phyloP scores from a whole-genome alignment of 2,888 invertebrate species.

The Cerceris rybyensis region DNA sequence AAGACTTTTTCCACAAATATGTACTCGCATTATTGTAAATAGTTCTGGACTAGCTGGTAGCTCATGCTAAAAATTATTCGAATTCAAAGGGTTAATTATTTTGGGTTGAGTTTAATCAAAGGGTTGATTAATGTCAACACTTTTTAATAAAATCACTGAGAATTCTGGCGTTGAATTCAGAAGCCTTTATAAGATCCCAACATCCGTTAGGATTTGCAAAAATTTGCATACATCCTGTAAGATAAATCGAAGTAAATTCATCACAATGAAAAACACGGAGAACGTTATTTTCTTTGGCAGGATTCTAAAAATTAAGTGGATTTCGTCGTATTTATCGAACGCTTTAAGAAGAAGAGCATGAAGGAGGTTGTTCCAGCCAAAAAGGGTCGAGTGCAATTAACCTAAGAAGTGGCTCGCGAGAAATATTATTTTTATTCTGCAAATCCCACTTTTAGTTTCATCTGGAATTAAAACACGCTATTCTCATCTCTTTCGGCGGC shows the following conservation, averaged over 20 bases:
- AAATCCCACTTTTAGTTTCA: conserved; percentile 48
- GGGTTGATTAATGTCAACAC: too few species aligned
- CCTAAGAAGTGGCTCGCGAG: conserved; percentile 39
- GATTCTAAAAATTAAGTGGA: conserved; percentile 16
- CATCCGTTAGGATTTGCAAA: too few species aligned
- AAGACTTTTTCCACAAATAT: too few species aligned
- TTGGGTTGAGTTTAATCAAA: too few species aligned
- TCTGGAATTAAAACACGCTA: conserved; percentile 7
- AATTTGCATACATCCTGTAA: too few species aligned
- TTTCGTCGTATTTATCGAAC: conserved; percentile 30
- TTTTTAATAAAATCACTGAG: too few species aligned
- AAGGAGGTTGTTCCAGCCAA: conserved; percentile 23
- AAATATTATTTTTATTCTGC: conserved; percentile 45
- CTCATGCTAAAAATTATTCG: too few species aligned
- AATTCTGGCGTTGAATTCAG: too few species aligned
- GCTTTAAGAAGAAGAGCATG: conserved; percentile 27
- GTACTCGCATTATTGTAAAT: too few species aligned
- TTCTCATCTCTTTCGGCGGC: not conserved
- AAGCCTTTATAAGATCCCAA: too few species aligned
- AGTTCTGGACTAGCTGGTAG: too few species aligned
- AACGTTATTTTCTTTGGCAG: conserved; percentile 19
- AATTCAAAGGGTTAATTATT: too few species aligned
- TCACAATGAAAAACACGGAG: not conserved
- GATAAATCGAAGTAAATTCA: not conserved
- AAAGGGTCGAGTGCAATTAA: conserved; percentile 68